phyloP scores from a whole-genome alignment of 35 echinoderm and acorn worm species.

The Apostichopus parvimensis region DNA sequence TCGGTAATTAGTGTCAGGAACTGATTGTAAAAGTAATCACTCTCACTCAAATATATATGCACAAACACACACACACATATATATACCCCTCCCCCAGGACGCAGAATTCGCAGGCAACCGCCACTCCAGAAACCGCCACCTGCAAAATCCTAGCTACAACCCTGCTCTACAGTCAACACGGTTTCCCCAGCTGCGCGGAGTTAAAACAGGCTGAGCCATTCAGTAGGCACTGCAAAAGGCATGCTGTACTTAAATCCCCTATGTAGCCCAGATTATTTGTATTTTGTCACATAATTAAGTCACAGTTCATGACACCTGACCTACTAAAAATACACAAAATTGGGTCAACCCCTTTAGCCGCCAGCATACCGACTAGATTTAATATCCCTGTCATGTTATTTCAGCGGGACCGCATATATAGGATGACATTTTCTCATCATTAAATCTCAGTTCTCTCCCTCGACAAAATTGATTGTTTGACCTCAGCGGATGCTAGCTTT shows the following conservation, averaged over 20 bases:
- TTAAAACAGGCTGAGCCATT: too few species aligned
- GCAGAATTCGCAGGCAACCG: too few species aligned
- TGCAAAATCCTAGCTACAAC: too few species aligned
- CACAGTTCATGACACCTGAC: background rate
- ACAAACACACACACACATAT: too few species aligned
- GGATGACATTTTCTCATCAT: background rate
- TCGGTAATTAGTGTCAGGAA: too few species aligned
- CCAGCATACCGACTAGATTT: background rate
- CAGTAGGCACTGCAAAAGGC: too few species aligned
- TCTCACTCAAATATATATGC: too few species aligned
- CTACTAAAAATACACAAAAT: background rate
- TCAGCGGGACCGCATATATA: background rate
- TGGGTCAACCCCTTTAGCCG: background rate
- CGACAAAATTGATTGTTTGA: background rate
- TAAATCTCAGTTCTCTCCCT: background rate
- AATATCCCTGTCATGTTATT: background rate
- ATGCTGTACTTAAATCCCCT: background rate
- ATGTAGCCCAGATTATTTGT: background rate
- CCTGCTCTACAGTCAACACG: too few species aligned
- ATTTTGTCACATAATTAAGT: background rate
- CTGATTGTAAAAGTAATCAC: too few species aligned
- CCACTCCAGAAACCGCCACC: too few species aligned
- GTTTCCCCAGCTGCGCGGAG: too few species aligned
- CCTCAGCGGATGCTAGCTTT: background rate
- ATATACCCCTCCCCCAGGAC: too few species aligned